phyloP scores from a whole-genome alignment of 2,113 vertebrate species.

The Hemicordylus capensis region DNA sequence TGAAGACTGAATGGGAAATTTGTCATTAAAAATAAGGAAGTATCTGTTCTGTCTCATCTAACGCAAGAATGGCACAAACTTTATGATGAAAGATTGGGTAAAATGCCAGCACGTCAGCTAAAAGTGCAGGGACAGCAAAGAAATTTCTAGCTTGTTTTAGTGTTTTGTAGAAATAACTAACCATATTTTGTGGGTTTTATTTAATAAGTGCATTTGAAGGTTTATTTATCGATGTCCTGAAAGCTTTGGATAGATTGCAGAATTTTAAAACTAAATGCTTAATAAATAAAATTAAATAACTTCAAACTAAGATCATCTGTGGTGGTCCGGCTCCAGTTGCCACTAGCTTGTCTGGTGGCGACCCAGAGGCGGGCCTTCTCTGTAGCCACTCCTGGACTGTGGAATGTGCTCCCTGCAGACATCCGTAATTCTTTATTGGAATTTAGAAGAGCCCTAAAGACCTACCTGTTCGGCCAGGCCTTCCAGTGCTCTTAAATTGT shows the following conservation, averaged over 20 bases:
- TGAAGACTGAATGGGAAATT: constrained; percentile 7
- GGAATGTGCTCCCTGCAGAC: too few species aligned
- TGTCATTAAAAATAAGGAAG: fast-evolving
- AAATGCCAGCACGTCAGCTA: background rate
- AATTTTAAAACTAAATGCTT: constrained; percentile 1
- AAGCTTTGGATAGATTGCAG: background rate
- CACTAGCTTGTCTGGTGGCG: too few species aligned
- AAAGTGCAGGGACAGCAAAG: constrained; percentile 20
- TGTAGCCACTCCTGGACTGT: too few species aligned
- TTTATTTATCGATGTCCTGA: background rate
- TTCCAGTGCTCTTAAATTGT: too few species aligned
- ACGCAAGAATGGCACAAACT: background rate
- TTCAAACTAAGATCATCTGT: too few species aligned
- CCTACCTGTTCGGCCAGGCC: too few species aligned
- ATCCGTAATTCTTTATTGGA: too few species aligned
- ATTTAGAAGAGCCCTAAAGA: too few species aligned
- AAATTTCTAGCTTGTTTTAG: background rate
- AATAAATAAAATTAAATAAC: background rate
- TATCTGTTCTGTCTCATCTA: background rate
- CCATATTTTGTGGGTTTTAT: background rate
- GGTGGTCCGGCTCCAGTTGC: too few species aligned
- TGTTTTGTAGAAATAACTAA: background rate
- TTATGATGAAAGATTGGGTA: constrained; percentile 18
- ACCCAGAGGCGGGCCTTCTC: too few species aligned
- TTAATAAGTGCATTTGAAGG: background rate